Evolutionary conservation across 2,888 invertebrate species (phyloP).

Genomic region (Amphiduros pacificus): DNA sequence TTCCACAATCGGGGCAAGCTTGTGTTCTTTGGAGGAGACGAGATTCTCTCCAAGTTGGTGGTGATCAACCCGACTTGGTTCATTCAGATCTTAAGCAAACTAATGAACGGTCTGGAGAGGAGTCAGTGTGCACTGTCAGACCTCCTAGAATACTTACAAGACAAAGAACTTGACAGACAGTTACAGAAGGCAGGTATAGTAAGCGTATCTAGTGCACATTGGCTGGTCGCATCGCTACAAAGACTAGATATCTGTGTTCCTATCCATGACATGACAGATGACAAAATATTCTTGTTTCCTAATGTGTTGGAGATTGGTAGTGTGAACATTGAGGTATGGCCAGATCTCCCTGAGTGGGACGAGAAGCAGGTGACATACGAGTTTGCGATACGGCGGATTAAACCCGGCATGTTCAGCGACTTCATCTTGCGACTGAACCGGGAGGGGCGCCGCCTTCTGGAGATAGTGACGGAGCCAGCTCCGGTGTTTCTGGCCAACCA

Average conservation of each 20-base stretch:
- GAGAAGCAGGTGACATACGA: conserved; percentile 39
- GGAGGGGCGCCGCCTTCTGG: conserved; percentile 30
- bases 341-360: conserved; percentile 38
- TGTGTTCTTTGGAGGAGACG: conserved; percentile 33
- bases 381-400: conserved; percentile 28
- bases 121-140: conserved; percentile 18
- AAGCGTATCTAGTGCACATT: conserved; percentile 29
- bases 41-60: conserved; percentile 30
- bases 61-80: conserved; percentile 38
- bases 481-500: conserved; percentile 36
- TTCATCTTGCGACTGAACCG: conserved; percentile 28
- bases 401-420: conserved; percentile 33
- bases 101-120: conserved; percentile 28
- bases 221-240: conserved; percentile 34
- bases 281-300: conserved; percentile 29
- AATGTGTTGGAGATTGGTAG: conserved; percentile 32
- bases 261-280: conserved; percentile 7
- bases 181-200: conserved; percentile 25
- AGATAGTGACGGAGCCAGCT: conserved; percentile 33
- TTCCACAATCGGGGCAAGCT: conserved; percentile 36
- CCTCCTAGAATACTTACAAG: conserved; percentile 28
- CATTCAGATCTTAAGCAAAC: conserved; percentile 27
- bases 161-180: conserved; percentile 35
- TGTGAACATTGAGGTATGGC: conserved; percentile 35
- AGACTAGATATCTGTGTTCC: conserved; percentile 33